Conservation (phyloP, 2,888 invertebrate species). For the Zygaena filipendulae region DNA sequence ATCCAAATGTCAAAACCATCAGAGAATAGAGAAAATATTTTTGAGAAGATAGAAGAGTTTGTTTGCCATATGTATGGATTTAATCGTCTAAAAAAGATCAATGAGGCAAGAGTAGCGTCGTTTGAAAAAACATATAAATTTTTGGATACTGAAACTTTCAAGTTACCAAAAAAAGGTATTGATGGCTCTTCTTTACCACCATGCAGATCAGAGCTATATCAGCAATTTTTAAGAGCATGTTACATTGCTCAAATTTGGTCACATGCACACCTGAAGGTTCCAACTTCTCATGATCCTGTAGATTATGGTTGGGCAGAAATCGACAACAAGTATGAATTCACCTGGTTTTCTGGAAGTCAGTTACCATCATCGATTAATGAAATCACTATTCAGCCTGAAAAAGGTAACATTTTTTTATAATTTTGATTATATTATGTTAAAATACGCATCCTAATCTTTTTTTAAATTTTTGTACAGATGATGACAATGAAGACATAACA, state of each 20-base stretch:
- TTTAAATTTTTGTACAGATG: slow-evolving; percentile 3
- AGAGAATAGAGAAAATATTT: slow-evolving; percentile 3
- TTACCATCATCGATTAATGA: slow-evolving; percentile 12
- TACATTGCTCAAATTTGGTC: slow-evolving; percentile 23
- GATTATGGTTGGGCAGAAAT: slow-evolving; percentile 15
- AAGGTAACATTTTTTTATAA: not conserved
- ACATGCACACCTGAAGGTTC: too few species aligned
- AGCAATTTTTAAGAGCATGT: slow-evolving; percentile 22
- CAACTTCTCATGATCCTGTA: slow-evolving; percentile 14
- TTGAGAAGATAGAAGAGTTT: not conserved
- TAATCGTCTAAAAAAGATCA: not conserved
- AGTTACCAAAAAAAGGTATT: slow-evolving; percentile 5
- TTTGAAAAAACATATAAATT: slow-evolving; percentile 3
- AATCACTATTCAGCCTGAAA: slow-evolving; percentile 6
- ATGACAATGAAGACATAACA: slow-evolving; percentile 3
- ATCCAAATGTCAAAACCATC: slow-evolving; percentile 4
- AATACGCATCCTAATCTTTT: too few species aligned
- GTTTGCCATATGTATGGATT: slow-evolving; percentile 4
- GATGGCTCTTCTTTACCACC: slow-evolving; percentile 23
- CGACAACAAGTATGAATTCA: slow-evolving; percentile 11
- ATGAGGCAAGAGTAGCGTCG: slow-evolving; percentile 1
- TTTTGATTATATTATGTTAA: not conserved
- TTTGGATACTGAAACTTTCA: not conserved
- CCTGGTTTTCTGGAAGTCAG: slow-evolving; percentile 19
- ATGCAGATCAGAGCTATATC: slow-evolving; percentile 20